A percentile compares a stretch with the other conserved stretches of the same genome.
Conservation (phyloP, 1,140 invertebrate species). For the Brachionus rubens region DNA sequence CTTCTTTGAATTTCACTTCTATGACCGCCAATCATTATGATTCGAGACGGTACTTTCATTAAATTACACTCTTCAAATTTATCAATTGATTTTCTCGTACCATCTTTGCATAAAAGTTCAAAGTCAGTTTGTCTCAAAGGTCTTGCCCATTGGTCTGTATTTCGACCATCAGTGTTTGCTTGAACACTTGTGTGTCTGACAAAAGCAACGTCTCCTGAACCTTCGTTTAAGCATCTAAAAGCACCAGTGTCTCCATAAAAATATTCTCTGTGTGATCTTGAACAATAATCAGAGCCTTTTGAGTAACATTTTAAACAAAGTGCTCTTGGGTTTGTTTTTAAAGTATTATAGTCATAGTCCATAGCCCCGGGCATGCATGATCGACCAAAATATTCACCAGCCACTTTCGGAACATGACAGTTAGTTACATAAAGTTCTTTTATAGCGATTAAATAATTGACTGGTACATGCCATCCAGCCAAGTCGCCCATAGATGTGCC, state of each 20-base stretch:
- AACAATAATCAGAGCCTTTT: constrained; percentile 74
- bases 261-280: constrained; percentile 77
- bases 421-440: constrained; percentile 85
- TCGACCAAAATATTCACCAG: constrained; percentile 82
- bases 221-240: constrained; percentile 86
- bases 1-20: constrained; percentile 63
- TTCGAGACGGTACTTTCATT: constrained; percentile 83
- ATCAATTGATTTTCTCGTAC: constrained; percentile 68
- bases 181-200: constrained; percentile 85
- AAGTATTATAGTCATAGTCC: constrained; percentile 74
- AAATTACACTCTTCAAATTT: constrained; percentile 83
- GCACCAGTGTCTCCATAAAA: constrained; percentile 86
- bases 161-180: constrained; percentile 84
- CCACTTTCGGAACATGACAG: constrained; percentile 80
- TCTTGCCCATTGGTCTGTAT: constrained; percentile 82
- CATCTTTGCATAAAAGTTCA: constrained; percentile 87
- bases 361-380: constrained; percentile 84
- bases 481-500: constrained; percentile 85
- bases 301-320: constrained; percentile 91
- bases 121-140: constrained; percentile 86
- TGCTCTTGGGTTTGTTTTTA: constrained; percentile 74
- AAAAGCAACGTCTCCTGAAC: constrained; percentile 89
- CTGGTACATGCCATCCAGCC: constrained; percentile 89
- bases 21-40: constrained; percentile 78
- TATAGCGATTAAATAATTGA: constrained; percentile 87